Evolutionary conservation across 2,113 vertebrate genomes (phyloP).

Genomic region (Eretmochelys imbricata): DNA sequence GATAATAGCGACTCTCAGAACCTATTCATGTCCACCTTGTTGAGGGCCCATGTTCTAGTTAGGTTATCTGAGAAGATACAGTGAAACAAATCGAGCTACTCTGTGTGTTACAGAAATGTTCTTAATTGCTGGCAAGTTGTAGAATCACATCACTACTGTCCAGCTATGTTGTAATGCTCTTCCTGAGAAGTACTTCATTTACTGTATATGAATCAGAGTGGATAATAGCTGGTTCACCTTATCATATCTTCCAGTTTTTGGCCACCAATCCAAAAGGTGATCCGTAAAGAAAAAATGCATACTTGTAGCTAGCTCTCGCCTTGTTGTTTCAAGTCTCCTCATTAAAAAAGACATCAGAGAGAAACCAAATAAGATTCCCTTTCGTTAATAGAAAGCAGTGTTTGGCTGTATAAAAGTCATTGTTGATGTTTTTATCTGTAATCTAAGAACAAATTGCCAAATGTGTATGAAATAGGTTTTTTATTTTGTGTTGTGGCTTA

Average conservation of each 20-base stretch:
- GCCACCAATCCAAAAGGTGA: neutral
- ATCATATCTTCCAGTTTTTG: neutral
- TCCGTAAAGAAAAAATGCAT: neutral
- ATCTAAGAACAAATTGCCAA: constrained; percentile 11
- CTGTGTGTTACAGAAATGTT: neutral
- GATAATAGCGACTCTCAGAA: rapidly evolving
- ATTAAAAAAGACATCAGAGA: neutral
- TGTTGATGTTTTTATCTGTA: constrained; percentile 14
- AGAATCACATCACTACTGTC: neutral
- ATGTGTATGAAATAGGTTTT: neutral
- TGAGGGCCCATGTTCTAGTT: neutral
- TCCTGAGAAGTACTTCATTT: neutral
- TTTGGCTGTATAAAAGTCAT: neutral
- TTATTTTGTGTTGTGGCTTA: neutral
- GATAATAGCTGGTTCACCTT: neutral
- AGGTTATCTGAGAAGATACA: neutral
- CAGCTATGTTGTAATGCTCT: rapidly evolving
- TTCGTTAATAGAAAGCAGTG: neutral
- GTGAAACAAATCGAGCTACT: neutral
- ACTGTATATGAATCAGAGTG: rapidly evolving
- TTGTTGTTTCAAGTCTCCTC: neutral
- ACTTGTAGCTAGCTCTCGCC: neutral
- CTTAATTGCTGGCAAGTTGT: neutral
- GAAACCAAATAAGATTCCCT: neutral
- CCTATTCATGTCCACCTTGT: neutral